Base-by-base conservation (phyloP, 2,113 vertebrate genomes). In the Brevimyrus niger region DNA sequence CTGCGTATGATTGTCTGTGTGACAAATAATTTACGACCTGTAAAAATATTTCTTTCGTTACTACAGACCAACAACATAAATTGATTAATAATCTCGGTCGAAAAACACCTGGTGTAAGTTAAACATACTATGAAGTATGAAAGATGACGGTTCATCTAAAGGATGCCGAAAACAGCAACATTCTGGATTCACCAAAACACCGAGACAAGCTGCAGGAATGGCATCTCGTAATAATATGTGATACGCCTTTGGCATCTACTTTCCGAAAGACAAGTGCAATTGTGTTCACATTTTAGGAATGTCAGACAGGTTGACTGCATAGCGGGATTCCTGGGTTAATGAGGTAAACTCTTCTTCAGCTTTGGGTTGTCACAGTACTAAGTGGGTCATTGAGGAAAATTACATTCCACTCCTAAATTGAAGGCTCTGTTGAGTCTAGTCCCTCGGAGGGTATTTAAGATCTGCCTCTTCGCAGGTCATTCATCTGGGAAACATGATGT, bases 361-460 rank as follows among this genome's bases (percentile, higher is more conserved):
- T 42, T 35, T 21, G 73, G 11, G 73, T 42, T 80, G 31, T 80
- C 35, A 42, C 73, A 42, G 73, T 7, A 19, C 73, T 80, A 42
- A 80, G 15, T 65, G 17, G 31, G 15, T 6, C 4, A 19, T 6
- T 38, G 31, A 38, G 35, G 69, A 13, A 76, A 76, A 80, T 80
- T 80, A 42, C 73, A 80, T 80, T 80, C 73, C 73, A 42, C 35
- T 13, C 73, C 73, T 7, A 80, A 19, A 38, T 35, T 38, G 42
- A 85, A 85, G 82, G 35, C 15, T 80, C 46, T 85, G 82, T 85
- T 48, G 44, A n/a, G 73, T 85, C 42, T 85, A 85, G 82, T 46
- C 10, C 42, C 82, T 47, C 82, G 21, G 82, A 48, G 9, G 23
- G 3, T 85, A 48, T 48, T 85, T 85, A 46, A 85, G 23, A 10